A percentile compares a stretch with the other conserved stretches of the same genome.
Evolutionary conservation across 2,888 invertebrate genomes (phyloP).

Genomic region (Teinopalpus imperialis): DNA sequence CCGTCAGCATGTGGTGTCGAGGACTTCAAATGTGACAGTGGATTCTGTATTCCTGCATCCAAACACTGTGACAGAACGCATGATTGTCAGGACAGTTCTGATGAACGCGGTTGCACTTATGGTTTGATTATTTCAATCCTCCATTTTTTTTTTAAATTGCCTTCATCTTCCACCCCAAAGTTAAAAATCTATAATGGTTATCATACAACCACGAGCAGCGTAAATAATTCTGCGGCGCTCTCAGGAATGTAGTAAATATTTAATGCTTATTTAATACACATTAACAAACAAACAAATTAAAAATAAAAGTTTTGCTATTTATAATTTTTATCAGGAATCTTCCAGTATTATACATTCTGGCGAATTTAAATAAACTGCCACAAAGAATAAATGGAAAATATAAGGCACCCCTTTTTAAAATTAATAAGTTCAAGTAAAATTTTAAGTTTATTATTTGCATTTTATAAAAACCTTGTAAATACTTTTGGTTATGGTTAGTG

Average conservation of each 20-base stretch:
- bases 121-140: conserved; percentile 62
- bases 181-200: too few species aligned
- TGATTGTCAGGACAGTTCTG: conserved; percentile 83
- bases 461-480: conserved; percentile 20
- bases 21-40: conserved; percentile 85
- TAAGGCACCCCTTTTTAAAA: too few species aligned
- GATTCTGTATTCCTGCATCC: conserved; percentile 82
- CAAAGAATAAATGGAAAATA: too few species aligned
- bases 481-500: conserved; percentile 61
- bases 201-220: too few species aligned
- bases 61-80: conserved; percentile 79
- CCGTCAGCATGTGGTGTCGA: conserved; percentile 74
- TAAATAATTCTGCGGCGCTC: too few species aligned
- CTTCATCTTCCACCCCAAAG: too few species aligned
- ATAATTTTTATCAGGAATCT: too few species aligned
- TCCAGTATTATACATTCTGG: too few species aligned
- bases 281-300: conserved; percentile 26
- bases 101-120: conserved; percentile 79
- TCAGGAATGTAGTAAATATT: too few species aligned
- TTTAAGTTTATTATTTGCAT: too few species aligned
- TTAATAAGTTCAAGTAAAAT: too few species aligned
- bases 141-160: conserved; percentile 19
- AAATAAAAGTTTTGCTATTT: conserved; percentile 22
- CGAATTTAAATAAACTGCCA: too few species aligned
- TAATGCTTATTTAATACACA: conserved; percentile 28